Evolutionary conservation across 2,888 invertebrate species (phyloP), one percentile per base, ranked within the genome.

Genomic region (Lithophane semibrunnea): DNA sequence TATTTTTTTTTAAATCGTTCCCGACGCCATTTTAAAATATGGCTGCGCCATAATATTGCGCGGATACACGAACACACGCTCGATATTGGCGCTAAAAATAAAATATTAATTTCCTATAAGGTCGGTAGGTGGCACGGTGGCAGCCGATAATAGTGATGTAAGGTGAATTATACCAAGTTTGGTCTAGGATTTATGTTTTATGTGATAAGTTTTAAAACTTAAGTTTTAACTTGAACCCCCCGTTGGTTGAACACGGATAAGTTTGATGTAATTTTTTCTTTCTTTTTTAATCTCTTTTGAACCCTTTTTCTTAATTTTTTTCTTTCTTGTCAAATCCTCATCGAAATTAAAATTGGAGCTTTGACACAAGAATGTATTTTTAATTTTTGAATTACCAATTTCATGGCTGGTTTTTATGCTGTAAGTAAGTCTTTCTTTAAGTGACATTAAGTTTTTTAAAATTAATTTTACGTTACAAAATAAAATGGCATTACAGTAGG

Each of bases 41-140:
- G 91, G 92, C 91, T 79, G 89, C 90, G 88, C 90, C 90, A 92
- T 92, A 92, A 92, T 93, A 95, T 94, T 91, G 94, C 92, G 86
- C 83, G 86, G 88, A 84, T 90, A 92, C 95, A 94, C 94, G 95
- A 94, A 94, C 89, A 89, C 90, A 88, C 88, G 89, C 83, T 87
- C 87, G 83, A 88, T 91, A 91, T 92, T 89, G 91, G 89, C 79
- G 90, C 94, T 95, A 94, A 93, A 95, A 95, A 95, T 95, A 95
- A 94, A 94, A 94, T 93, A 93, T 95, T 95, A 95, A 95, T 95
- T 95, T 94, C 93, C 94, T 92, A 91, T 93, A 91, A 92, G 91
- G 92, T 92, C 85, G 91, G 86, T 88, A 91, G 90, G 92, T 93
- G 92, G 93, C 91, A 90, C 91, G 90, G 86, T 88, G 91, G 90